Base-by-base conservation (phyloP, 1,140 invertebrate genomes). In the Linepithema humile region DNA sequence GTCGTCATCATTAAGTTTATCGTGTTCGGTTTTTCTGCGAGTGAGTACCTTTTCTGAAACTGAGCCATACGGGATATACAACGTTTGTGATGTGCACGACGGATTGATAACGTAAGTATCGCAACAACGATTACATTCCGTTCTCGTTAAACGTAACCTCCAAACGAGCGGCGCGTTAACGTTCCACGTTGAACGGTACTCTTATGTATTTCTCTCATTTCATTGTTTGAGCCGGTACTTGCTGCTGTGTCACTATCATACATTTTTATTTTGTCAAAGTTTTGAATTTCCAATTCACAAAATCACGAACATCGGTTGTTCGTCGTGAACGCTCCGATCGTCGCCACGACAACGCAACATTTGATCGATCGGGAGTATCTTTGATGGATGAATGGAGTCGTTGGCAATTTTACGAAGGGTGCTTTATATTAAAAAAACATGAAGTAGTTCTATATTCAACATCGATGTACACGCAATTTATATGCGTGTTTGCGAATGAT, bases 141-240 rank as follows among this genome's bases (percentile, higher is more conserved):
- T 57, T 59, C 57, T 45, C 59, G 57, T 40, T 23, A 72, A 82
- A 77, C 48, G 86, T 88, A 88, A 88, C 87, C 87, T 88, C 55
- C 23, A 74, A 73, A 20, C 20, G 10, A n/a, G 17, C 23, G 17
- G 23, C 10, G 5, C 23, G 17, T 73, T 59, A 29, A 59, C 17
- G 38, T 23, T 74, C 9, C 32, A 64, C 43, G 45, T 77, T 23
- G 32, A 7, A 74, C 4, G 40, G 57, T 43, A 77, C 48, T 45
- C 29, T 32, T 12, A 0, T 6, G 7, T n/a, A 17, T 78, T 15
- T 67, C 20, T 65, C 10, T 43, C 26, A 10, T 57, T 32, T 7
- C 15, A n/a, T 72, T 73, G 17, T 82, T 64, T 50, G 10, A 48
- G 60, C 40, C 7, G n/a, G 29, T 40, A 48, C 38, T 60, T 12